A percentile compares a stretch with the other conserved stretches of the same genome.
Evolutionary conservation across 1,140 invertebrate species (phyloP).

Genomic region (Aphelenchoides fujianensis): DNA sequence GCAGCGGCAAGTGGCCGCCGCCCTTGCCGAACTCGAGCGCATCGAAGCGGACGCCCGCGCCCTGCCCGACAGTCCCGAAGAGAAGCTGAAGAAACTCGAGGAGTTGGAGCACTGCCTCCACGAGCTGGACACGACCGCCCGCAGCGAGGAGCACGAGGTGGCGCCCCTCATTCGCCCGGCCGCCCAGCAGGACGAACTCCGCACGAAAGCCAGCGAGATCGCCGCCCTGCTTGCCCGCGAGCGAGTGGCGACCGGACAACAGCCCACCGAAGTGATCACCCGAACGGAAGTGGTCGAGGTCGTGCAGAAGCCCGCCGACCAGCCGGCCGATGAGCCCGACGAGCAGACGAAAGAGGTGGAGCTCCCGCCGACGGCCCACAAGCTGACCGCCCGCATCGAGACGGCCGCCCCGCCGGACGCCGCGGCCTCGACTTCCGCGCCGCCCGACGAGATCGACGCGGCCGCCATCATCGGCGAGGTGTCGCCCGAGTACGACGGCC

Average conservation of each 20-base stretch:
- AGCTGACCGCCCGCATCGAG: not conserved
- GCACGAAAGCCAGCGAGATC: not conserved
- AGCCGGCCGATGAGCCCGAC: not conserved
- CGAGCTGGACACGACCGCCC: not conserved
- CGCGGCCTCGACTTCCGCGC: not conserved
- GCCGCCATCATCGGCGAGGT: not conserved
- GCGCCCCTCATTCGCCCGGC: not conserved
- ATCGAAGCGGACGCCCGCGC: not conserved
- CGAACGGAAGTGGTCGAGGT: too few relatives aligned
- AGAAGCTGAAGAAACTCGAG: not conserved
- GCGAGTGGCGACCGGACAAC: not conserved
- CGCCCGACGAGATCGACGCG: not conserved
- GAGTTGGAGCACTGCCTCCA: not conserved
- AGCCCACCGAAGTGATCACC: not conserved
- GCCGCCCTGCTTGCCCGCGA: not conserved
- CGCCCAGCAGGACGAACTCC: not conserved
- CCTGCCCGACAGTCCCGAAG: not conserved
- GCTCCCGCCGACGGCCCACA: not conserved
- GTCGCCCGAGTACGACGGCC: not conserved
- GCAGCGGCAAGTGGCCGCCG: not conserved
- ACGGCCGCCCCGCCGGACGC: not conserved
- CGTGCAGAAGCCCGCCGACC: too few relatives aligned
- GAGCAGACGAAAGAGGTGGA: too few relatives aligned
- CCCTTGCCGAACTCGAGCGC: not conserved
- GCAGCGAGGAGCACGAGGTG: not conserved